A percentile compares a stretch with the other conserved stretches of the same genome.
Conservation (phyloP, 2,113 vertebrate species). For the Mormyrus iriodes region DNA sequence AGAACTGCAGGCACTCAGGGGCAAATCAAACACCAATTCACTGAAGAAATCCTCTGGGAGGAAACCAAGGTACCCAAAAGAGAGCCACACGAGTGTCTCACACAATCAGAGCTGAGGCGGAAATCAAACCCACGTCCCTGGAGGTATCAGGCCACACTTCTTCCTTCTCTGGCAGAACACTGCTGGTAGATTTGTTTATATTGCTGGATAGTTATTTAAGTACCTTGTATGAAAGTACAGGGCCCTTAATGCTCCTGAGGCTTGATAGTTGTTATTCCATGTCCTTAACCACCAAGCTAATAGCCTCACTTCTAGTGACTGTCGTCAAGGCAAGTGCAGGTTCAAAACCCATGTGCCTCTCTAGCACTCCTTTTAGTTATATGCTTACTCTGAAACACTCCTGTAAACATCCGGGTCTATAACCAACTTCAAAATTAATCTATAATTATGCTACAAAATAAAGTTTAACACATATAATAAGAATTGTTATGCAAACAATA, state of each 20-base stretch:
- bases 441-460: neutral
- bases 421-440: neutral
- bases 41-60: neutral
- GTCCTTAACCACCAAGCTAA: neutral
- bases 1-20: neutral
- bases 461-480: neutral
- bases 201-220: neutral
- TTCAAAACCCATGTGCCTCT: neutral
- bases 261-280: neutral
- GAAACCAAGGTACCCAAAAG: neutral
- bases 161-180: neutral
- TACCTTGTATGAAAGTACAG: neutral
- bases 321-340: neutral
- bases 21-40: neutral
- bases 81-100: neutral
- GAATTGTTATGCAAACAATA: neutral
- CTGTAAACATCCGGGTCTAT: neutral
- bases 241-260: neutral
- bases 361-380: neutral
- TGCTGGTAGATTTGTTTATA: neutral
- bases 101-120: neutral
- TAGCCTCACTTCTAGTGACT: neutral
- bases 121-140: neutral
- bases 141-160: neutral
- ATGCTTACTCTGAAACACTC: neutral